phyloP scores from a whole-genome alignment of 2,113 vertebrate genomes.

The Dromas ardeola region DNA sequence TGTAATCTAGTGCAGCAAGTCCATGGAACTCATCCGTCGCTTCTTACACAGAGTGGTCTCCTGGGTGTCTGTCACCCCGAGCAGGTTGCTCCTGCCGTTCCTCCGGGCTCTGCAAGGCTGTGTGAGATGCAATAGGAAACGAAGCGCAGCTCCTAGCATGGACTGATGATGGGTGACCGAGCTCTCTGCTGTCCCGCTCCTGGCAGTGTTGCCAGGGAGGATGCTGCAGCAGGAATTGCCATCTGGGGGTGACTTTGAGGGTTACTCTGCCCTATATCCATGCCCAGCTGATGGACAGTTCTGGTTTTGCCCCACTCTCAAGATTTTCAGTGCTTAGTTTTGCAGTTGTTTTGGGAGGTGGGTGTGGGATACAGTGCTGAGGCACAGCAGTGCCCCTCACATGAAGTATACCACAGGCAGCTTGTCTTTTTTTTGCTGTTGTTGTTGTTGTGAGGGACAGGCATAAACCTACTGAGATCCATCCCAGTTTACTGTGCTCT shows the following conservation, averaged over 20 bases:
- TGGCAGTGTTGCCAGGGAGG: background rate
- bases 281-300: background rate
- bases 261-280: background rate
- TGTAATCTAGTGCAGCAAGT: background rate
- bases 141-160: background rate
- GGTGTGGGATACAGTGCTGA: background rate
- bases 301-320: background rate
- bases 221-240: background rate
- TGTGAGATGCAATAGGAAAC: background rate
- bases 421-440: background rate
- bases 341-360: background rate
- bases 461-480: background rate
- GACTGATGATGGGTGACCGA: background rate
- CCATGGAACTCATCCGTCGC: background rate
- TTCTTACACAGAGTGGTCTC: background rate
- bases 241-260: background rate
- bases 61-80: background rate
- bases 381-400: background rate
- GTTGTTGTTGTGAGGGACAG: background rate
- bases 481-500: background rate
- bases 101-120: background rate
- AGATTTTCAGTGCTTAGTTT: background rate
- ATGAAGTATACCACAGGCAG: background rate
- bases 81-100: background rate
- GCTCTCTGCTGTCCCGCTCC: background rate